phyloP scores from a whole-genome alignment of 30 jellyfish, hydroid and myxozoan genomes.

The Aurelia sp. region DNA sequence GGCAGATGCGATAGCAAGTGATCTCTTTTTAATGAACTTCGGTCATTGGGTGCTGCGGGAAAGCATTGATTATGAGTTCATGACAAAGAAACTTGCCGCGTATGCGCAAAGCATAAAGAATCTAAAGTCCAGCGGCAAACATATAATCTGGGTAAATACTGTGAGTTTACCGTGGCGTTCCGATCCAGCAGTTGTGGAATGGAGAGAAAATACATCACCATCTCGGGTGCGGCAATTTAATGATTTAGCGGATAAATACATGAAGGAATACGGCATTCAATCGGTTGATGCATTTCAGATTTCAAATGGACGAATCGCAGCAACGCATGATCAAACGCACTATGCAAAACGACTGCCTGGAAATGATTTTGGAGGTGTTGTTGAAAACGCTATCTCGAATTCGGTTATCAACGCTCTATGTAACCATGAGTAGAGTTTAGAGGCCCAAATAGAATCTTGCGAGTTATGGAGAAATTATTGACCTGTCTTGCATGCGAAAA shows the following conservation, averaged over 20 bases:
- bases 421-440: constrained; percentile 27
- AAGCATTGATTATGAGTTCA: constrained; percentile 67
- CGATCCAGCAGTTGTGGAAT: constrained; percentile 87
- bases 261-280: constrained; percentile 67
- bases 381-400: constrained; percentile 87
- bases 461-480: too few relatives aligned
- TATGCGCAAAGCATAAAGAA: constrained; percentile 72
- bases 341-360: constrained; percentile 86
- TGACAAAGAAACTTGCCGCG: constrained; percentile 67
- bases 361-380: constrained; percentile 96
- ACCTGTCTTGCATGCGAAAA: too few relatives aligned
- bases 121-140: constrained; percentile 60
- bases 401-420: constrained; percentile 77
- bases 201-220: constrained; percentile 97
- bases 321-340: constrained; percentile 97
- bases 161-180: constrained; percentile 96
- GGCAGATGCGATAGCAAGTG: constrained; percentile 67
- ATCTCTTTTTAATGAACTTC: constrained; percentile 76
- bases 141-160: constrained; percentile 85
- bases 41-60: constrained; percentile 98
- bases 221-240: constrained; percentile 83
- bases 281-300: constrained; percentile 90
- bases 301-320: constrained; percentile 87
- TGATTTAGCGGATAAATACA: constrained; percentile 67
- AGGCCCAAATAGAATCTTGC: too few relatives aligned